These are phyloP conservation scores for Halcyon smyrnensis DNA, from an alignment of 2,797 vertebrate species.

Conservation along the genomic window DNA sequence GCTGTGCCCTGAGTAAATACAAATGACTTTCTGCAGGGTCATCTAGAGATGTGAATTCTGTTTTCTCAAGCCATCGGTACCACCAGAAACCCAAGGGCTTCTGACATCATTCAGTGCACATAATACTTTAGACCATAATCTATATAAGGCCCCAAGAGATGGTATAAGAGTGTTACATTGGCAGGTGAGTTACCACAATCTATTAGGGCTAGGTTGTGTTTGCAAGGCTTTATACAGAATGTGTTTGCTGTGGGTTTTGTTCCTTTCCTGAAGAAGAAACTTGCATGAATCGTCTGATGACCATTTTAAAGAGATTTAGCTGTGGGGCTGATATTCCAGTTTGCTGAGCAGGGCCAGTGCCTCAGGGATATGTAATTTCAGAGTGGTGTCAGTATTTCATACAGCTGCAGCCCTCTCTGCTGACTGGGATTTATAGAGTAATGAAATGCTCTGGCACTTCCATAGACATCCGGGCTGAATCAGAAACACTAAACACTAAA, in stretches of 20 bases:
- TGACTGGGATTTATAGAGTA: neutral
- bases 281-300: neutral
- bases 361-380: neutral
- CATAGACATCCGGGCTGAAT: neutral
- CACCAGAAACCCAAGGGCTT: neutral
- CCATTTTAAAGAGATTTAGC: neutral
- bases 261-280: neutral
- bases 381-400: neutral
- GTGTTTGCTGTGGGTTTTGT: neutral
- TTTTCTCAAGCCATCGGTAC: neutral
- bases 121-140: neutral
- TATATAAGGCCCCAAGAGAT: neutral
- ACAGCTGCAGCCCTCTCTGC: neutral
- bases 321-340: neutral
- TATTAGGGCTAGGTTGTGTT: neutral
- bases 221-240: neutral
- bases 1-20: neutral
- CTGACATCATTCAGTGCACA: neutral
- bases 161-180: neutral
- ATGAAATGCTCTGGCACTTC: neutral
- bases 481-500: neutral
- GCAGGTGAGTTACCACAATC: neutral
- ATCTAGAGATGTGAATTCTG: neutral
- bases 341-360: neutral
- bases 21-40: neutral